These are phyloP conservation scores for Hanleya hanleyi DNA, from an alignment of 2,888 invertebrate species.

Conservation along the genomic window DNA sequence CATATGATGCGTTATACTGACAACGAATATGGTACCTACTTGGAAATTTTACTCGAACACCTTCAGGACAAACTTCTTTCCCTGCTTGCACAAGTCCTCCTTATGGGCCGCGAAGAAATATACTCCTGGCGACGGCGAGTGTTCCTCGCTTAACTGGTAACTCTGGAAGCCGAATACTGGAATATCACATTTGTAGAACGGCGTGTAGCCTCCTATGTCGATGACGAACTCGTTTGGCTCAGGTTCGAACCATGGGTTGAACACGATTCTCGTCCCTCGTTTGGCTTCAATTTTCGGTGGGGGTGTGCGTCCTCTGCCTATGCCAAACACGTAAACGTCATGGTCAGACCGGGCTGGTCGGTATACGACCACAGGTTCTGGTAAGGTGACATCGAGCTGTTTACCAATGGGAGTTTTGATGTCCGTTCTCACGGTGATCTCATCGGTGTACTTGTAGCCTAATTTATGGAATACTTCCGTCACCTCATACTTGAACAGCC, in stretches of 20 bases:
- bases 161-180: constrained; percentile 30
- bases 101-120: constrained; percentile 30
- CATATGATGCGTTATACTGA: too few species aligned
- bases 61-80: neutral
- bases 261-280: constrained; percentile 30
- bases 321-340: neutral
- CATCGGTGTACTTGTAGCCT: constrained; percentile 9
- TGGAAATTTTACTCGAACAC: too few species aligned
- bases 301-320: neutral
- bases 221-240: constrained; percentile 11
- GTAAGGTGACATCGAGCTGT: neutral
- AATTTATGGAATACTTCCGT: constrained; percentile 11
- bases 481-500: constrained; percentile 28
- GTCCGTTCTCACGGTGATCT: constrained; percentile 6
- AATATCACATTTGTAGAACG: constrained; percentile 26
- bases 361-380: constrained; percentile 10
- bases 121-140: constrained; percentile 27
- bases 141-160: constrained; percentile 17
- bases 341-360: neutral
- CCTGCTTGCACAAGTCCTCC: constrained; percentile 14
- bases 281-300: constrained; percentile 33
- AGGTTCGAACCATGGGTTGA: constrained; percentile 12
- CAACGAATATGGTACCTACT: too few species aligned
- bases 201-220: constrained; percentile 34
- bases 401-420: neutral